Percentiles rank a stretch among this genome's conserved stretches.
Conservation (phyloP, 1,140 invertebrate species). For the Trichogramma pretiosum region DNA sequence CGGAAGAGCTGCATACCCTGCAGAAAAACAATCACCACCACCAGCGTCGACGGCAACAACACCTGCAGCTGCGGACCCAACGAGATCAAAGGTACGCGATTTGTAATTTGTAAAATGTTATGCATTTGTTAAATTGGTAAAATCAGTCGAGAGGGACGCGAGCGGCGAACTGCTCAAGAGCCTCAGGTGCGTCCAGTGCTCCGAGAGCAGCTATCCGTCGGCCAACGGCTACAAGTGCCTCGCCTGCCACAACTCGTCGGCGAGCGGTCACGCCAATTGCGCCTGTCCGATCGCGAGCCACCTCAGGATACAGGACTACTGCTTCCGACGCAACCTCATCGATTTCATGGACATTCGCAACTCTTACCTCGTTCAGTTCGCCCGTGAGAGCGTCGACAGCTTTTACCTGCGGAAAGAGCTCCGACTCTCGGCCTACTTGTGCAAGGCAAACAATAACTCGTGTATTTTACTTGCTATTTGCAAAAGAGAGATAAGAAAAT, state of each 20-base stretch:
- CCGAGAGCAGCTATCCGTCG: conserved; percentile 39
- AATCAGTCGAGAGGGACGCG: conserved; percentile 40
- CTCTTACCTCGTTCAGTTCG: conserved; percentile 38
- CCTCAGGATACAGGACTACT: conserved; percentile 35
- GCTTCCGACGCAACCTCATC: conserved; percentile 31
- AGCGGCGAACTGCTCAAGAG: conserved; percentile 35
- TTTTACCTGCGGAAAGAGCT: conserved; percentile 46
- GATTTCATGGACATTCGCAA: conserved; percentile 32
- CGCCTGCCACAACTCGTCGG: conserved; percentile 31
- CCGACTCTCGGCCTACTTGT: conserved; percentile 42
- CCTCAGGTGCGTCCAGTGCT: conserved; percentile 42
- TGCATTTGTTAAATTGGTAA: conserved; percentile 9
- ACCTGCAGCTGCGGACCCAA: conserved; percentile 33
- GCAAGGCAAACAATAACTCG: conserved; percentile 37
- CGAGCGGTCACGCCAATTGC: conserved; percentile 26
- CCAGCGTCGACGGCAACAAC: too few species aligned
- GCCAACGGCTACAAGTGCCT: conserved; percentile 35
- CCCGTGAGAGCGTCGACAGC: conserved; percentile 38
- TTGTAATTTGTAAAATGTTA: conserved; percentile 6
- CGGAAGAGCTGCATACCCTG: conserved; percentile 36
- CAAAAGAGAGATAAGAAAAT: conserved; percentile 19
- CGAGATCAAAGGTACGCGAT: conserved; percentile 36
- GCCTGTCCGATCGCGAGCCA: conserved; percentile 26
- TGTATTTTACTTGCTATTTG: background rate
- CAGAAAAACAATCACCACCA: conserved; percentile 19